phyloP scores from a whole-genome alignment of 2,113 vertebrate species.

The Callipepla californica region DNA sequence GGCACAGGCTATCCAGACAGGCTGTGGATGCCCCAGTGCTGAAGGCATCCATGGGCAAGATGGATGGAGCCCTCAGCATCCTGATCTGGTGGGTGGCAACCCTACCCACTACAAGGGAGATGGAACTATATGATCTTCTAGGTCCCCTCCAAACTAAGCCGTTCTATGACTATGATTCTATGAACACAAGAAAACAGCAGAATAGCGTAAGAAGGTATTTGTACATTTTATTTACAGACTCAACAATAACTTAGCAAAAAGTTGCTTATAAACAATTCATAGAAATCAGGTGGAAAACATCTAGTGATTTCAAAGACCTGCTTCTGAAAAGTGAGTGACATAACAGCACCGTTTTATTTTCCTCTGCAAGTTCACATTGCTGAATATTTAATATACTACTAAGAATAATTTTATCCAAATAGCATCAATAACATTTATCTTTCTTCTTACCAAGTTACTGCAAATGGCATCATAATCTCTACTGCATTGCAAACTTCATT shows the following conservation, averaged over 20 bases:
- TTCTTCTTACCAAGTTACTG: not conserved
- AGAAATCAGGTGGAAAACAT: not conserved
- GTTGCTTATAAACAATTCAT: not conserved
- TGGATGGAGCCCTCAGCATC: no score
- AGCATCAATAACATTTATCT: not conserved
- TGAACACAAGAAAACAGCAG: not conserved
- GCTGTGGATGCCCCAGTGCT: no score
- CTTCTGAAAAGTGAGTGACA: not conserved
- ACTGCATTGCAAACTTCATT: not conserved
- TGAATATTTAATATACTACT: not conserved
- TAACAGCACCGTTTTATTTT: not conserved
- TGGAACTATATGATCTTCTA: no score
- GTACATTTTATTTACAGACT: not conserved
- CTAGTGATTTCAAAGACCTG: not conserved
- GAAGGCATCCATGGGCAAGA: no score
- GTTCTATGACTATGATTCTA: no score
- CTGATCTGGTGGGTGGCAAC: no score
- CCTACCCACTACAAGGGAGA: no score
- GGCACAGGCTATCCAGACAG: no score
- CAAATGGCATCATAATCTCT: not conserved
- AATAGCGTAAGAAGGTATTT: not conserved
- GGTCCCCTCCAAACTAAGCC: no score
- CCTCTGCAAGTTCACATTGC: not conserved
- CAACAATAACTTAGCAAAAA: not conserved
- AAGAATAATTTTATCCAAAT: not conserved